Conservation (phyloP, 2,888 invertebrate genomes). For the Cenopis cana region DNA sequence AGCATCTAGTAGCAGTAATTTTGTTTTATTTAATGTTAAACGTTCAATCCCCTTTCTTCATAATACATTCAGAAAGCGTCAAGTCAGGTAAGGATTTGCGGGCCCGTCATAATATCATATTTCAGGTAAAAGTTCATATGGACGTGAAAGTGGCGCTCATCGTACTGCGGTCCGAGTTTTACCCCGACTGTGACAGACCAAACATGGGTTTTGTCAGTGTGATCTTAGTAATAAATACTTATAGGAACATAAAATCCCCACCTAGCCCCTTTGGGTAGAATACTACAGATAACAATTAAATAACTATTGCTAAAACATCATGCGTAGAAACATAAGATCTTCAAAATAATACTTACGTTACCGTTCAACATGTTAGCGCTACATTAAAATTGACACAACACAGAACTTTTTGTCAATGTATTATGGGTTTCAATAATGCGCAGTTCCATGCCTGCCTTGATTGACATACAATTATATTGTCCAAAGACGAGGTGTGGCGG, state of each 20-base stretch:
- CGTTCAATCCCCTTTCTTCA: background rate
- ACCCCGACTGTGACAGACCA: too few relatives aligned
- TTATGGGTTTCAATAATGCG: constrained; percentile 62
- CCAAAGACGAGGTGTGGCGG: constrained; percentile 72
- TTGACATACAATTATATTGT: constrained; percentile 79
- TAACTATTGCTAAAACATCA: too few relatives aligned
- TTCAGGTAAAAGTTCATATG: too few relatives aligned
- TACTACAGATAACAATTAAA: too few relatives aligned
- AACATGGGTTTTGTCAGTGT: too few relatives aligned
- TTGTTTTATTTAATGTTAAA: background rate
- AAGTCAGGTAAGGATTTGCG: background rate
- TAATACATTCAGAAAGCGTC: too few relatives aligned
- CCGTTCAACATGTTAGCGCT: constrained; percentile 7
- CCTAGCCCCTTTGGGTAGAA: too few relatives aligned
- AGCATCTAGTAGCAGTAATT: background rate
- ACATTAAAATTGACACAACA: constrained; percentile 6
- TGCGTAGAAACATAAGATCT: background rate
- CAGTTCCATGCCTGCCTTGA: constrained; percentile 71
- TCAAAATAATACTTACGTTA: background rate
- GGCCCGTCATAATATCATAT: too few relatives aligned
- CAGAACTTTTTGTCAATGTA: constrained; percentile 46
- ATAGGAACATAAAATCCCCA: too few relatives aligned
- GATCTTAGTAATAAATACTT: too few relatives aligned
- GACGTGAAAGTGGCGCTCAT: too few relatives aligned
- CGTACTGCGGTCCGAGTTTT: too few relatives aligned